These are phyloP conservation scores for Halocaridina rubra DNA, from an alignment of 2,888 invertebrate genomes.

Conservation along the genomic window DNA sequence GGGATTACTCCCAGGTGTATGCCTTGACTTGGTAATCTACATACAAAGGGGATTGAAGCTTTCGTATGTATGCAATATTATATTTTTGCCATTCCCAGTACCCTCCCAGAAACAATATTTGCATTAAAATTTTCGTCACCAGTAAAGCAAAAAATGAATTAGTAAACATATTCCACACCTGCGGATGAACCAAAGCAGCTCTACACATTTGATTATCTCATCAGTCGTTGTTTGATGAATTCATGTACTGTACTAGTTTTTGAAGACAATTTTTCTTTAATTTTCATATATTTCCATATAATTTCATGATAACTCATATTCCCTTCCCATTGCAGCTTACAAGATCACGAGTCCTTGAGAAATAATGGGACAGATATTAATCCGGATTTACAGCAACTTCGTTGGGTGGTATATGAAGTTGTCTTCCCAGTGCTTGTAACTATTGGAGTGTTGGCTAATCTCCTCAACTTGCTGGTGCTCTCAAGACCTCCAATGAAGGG, in stretches of 20 bases:
- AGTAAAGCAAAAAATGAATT: no score
- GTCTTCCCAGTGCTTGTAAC: constrained; percentile 53
- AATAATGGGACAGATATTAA: constrained; percentile 4
- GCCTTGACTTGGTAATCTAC: no score
- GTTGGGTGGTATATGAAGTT: constrained; percentile 52
- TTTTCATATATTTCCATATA: neutral
- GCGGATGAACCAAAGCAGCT: no score
- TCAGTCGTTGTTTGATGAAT: neutral
- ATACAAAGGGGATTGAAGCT: no score
- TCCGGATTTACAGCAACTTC: constrained; percentile 11
- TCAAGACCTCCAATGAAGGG: constrained; percentile 59
- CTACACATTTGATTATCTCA: no score
- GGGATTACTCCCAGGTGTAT: no score
- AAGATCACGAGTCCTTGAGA: neutral
- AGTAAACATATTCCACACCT: no score
- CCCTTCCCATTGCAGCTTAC: neutral
- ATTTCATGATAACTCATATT: neutral
- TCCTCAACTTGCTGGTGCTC: constrained; percentile 60
- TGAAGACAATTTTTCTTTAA: neutral
- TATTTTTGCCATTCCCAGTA: no score
- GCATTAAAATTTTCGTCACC: no score
- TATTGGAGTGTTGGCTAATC: constrained; percentile 57
- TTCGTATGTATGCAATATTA: no score
- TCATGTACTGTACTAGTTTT: neutral
- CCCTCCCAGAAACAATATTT: no score